These are phyloP conservation scores for Leucania comma DNA, from an alignment of 2,888 invertebrate genomes.

Conservation along the genomic window DNA sequence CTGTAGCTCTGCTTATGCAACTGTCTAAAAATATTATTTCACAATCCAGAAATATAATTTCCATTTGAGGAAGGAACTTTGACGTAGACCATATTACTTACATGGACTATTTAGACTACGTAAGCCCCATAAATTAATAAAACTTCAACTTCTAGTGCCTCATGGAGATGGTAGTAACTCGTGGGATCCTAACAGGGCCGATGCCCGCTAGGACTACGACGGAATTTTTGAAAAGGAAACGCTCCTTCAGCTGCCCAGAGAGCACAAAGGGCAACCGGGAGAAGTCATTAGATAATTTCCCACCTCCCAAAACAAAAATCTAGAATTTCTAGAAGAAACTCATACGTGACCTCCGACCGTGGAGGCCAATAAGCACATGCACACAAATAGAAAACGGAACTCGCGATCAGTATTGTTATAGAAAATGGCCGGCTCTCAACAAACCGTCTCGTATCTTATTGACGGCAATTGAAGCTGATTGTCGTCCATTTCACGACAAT, in stretches of 20 bases:
- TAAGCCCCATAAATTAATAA: constrained; percentile 48
- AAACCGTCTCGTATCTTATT: constrained; percentile 82
- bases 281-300: too few species aligned
- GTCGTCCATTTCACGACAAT: constrained; percentile 87
- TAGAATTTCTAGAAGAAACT: constrained; percentile 2
- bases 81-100: not conserved
- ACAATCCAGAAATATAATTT: constrained; percentile 19
- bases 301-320: too few species aligned
- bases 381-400: constrained; percentile 64
- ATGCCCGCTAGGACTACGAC: too few species aligned
- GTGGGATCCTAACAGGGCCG: too few species aligned
- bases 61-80: not conserved
- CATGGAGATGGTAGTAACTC: too few species aligned
- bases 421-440: constrained; percentile 67
- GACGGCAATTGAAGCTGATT: constrained; percentile 88
- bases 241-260: too few species aligned
- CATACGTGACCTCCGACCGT: constrained; percentile 31
- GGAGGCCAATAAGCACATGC: constrained; percentile 40
- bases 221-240: too few species aligned
- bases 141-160: constrained; percentile 7
- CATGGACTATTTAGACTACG: not conserved
- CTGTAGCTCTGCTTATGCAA: constrained; percentile 28
- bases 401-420: constrained; percentile 66
- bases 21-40: constrained; percentile 9
- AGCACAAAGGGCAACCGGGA: too few species aligned